phyloP scores from a whole-genome alignment of 2,888 invertebrate genomes.

The Eulithis testata region DNA sequence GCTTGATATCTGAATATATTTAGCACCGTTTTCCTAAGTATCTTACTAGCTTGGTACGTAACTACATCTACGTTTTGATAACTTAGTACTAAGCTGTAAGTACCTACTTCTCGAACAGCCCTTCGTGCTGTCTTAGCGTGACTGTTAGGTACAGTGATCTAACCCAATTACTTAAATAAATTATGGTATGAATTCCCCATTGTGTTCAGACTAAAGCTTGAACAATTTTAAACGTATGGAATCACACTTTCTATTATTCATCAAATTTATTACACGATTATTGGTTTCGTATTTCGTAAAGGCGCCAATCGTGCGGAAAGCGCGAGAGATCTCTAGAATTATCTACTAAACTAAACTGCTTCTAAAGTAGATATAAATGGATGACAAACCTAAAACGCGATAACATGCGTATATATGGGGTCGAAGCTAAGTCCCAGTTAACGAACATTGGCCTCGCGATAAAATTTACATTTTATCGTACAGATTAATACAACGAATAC shows the following conservation, averaged over 20 bases:
- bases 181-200: slow-evolving; percentile 1
- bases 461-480: slow-evolving; percentile 3
- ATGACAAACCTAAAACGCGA: neutral
- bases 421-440: neutral
- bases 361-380: neutral
- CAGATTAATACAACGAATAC: neutral
- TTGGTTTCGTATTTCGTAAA: too few species aligned
- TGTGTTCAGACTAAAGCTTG: neutral
- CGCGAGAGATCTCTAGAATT: too few species aligned
- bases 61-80: too few species aligned
- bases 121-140: slow-evolving; percentile 18
- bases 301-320: too few species aligned
- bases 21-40: too few species aligned
- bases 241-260: neutral
- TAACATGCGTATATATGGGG: neutral
- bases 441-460: slow-evolving; percentile 10
- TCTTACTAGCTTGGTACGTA: too few species aligned
- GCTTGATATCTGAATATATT: too few species aligned
- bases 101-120: neutral
- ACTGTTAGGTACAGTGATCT: slow-evolving; percentile 8
- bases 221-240: neutral
- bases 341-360: neutral
- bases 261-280: too few species aligned
- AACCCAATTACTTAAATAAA: slow-evolving; percentile 14
- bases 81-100: neutral